Evolutionary conservation across 2,888 invertebrate genomes (phyloP), one percentile per base, ranked within the genome.

Genomic region (Blastobasis lacticolella): DNA sequence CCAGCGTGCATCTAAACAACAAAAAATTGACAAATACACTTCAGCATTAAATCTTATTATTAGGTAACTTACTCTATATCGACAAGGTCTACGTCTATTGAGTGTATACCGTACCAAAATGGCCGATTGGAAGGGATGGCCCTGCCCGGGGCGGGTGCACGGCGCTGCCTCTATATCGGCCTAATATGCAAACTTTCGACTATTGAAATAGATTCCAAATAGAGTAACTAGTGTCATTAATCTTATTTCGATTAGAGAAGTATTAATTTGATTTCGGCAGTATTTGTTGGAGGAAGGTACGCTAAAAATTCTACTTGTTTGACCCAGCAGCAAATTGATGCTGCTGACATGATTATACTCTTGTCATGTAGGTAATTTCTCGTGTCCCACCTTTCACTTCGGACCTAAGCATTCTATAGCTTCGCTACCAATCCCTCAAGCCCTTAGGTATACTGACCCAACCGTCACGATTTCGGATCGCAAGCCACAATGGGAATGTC

Each of bases 391-490:
- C 23, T 23, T 23, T 23, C 23, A 23, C 23, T 23, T 23, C 23
- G 23, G 23, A 1, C 23, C 23, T 23, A 23, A 23, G 23, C 23
- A 23, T 23, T 23, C 23, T 23, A 23, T 23, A 23, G 23, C 3
- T 23, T 23, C 23, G 23, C 23, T 23, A 23, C 23, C 23, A 23
- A 23, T 23, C 23, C 23, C 23, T 23, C 23, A 23, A 23, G 23
- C 23, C 23, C 23, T 23, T 23, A 23, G 23, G 63, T 46, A 57
- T 73, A 64, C 56, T 57, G 49, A 52, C 53, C 57, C 58, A 62
- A 60, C 55, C 67, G 77, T 81, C 83, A 85, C 84, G 83, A 83
- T 78, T 81, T 76, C 68, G 75, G 74, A 81, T 76, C 80, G 78
- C 75, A 78, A 73, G 70, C 76, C 71, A 76, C 84, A 77, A 77